Base-by-base conservation (phyloP, 2,888 invertebrate species). In the Apamea sordens region DNA sequence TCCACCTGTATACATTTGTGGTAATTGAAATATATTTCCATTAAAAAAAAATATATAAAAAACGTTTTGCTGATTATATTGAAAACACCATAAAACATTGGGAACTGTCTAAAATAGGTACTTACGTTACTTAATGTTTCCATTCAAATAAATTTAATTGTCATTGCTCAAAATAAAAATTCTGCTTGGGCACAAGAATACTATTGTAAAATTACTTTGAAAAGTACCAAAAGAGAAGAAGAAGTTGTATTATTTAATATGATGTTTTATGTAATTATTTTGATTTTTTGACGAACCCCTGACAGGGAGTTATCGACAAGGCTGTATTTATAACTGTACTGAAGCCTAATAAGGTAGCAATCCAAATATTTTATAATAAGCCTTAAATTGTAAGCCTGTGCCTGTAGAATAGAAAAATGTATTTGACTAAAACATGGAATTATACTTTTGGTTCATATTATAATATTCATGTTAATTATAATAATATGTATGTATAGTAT, bases 361-460 rank as follows among this genome's bases (percentile, higher is more conserved):
- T 74, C 70, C 74, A 83, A 85, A 85, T 83, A 83, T 82, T 70
- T 59, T 85, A 53, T 64, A 68, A 28, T 79, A 79, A 76, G 77
- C 41, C 50, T 76, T 76, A 83, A 50, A 24, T 50, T 53, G 15
- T 83, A 79, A 59, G 65, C 56, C 1, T 73, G 83, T 83, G 79
- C 53, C 84, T 63, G 68, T 28, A n/a, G 47, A 24, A 68, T 36
- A 61, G 5, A 32, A 59, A 70, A 63, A 75, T 50, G 32, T 65
- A 80, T 65, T 47, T 36, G 36, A 73, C 28, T 36, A 10, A 18
- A 81, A 53, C 41, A 13, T 68, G 56, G 13, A 61, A 69, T 50
- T 63, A 56, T 59, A 59, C 24, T 67, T n/a, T 36, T 36, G 36
- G 36, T 36, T 6, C 36, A 36, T 59, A 85, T 28, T 28, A 28